These are phyloP conservation scores for Pyralis farinalis DNA, from an alignment of 2,888 invertebrate species.

Conservation along the genomic window DNA sequence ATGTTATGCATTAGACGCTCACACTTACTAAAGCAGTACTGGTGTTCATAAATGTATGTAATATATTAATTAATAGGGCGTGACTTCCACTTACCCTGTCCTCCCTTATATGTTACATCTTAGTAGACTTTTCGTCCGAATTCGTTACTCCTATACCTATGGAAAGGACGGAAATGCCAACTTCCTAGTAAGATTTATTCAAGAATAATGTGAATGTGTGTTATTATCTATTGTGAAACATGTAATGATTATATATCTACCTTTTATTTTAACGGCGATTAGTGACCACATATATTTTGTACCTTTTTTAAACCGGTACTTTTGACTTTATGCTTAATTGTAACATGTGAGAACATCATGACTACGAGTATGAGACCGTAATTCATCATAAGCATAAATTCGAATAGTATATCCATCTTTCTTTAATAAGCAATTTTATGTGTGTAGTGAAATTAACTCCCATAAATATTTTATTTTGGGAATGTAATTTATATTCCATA, in stretches of 20 bases:
- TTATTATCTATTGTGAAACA: too few relatives aligned
- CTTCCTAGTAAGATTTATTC: too few relatives aligned
- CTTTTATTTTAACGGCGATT: conserved; percentile 22
- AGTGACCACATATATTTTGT: conserved; percentile 42
- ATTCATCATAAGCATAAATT: conserved; percentile 45
- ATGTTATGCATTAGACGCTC: too few relatives aligned
- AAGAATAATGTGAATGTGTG: too few relatives aligned
- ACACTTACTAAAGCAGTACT: background rate
- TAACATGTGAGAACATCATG: conserved; percentile 41
- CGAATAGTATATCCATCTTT: conserved; percentile 38
- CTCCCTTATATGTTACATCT: too few relatives aligned
- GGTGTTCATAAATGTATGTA: background rate
- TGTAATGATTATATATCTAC: background rate
- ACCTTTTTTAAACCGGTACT: conserved; percentile 34
- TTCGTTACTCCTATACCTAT: too few relatives aligned
- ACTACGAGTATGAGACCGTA: conserved; percentile 36
- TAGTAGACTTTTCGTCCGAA: too few relatives aligned
- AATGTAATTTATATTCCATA: conserved; percentile 1
- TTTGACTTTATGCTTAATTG: conserved; percentile 46
- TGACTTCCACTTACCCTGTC: background rate
- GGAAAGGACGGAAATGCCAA: too few relatives aligned
- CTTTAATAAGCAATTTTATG: conserved; percentile 9
- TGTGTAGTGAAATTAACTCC: conserved; percentile 1
- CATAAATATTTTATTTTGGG: background rate
- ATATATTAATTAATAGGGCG: background rate